Evolutionary conservation across 2,888 invertebrate species (phyloP).

Genomic region (Drosophila eohydei): DNA sequence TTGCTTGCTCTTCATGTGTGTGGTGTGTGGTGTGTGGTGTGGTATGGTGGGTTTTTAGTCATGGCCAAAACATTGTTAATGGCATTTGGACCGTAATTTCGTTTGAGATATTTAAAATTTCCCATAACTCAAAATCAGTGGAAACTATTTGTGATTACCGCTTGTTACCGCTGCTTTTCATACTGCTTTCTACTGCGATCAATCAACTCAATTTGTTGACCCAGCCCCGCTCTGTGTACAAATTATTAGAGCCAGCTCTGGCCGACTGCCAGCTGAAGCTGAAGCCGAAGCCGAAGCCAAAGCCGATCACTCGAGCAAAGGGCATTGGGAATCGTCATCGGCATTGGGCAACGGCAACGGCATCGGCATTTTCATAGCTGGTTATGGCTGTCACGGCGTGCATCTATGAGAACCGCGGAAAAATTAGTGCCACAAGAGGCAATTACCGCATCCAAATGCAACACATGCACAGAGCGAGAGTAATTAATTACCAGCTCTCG

Average conservation of each 20-base stretch:
- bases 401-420: conserved; percentile 52
- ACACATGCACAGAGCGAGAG: conserved; percentile 16
- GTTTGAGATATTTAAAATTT: conserved; percentile 70
- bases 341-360: conserved; percentile 4
- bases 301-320: conserved; percentile 21
- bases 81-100: conserved; percentile 77
- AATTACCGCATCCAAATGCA: conserved; percentile 57
- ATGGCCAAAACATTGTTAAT: conserved; percentile 74
- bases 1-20: conserved; percentile 3
- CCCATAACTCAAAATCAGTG: conserved; percentile 83
- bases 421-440: conserved; percentile 54
- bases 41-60: conserved; percentile 40
- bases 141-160: conserved; percentile 82
- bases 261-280: background rate
- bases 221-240: conserved; percentile 52
- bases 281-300: conserved; percentile 10
- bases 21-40: conserved; percentile 23
- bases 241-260: conserved; percentile 41
- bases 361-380: conserved; percentile 54
- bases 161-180: conserved; percentile 73
- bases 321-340: conserved; percentile 9
- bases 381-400: conserved; percentile 59
- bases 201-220: conserved; percentile 74
- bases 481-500: conserved; percentile 43
- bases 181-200: conserved; percentile 74